Base-by-base conservation (phyloP, 2,113 vertebrate genomes). In the Stigmatopora nigra region DNA sequence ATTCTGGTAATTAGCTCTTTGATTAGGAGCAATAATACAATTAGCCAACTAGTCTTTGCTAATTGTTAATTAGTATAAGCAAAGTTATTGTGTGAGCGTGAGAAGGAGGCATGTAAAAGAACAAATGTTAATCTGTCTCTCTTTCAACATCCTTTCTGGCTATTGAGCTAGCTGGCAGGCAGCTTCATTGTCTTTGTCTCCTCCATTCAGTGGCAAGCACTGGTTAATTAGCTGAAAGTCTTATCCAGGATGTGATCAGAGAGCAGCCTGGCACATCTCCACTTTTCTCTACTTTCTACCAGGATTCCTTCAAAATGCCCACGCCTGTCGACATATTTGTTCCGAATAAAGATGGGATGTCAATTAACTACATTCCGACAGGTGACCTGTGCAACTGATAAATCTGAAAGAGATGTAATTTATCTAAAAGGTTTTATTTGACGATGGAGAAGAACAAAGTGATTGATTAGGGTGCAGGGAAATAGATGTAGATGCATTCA, bases 21-120 rank as follows among this genome's bases (percentile, higher is more conserved):
- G 89, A 92, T 92, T 92, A 91, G 89, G 86, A 91, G 91, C 88
- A 91, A 92, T 91, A 92, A 92, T 89, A 91, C 89, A 91, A 91
- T 92, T 91, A 91, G 89, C 89, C 87, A 88, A 85, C 83, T 85
- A 91, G 87, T 90, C 89, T 90, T 89, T 89, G 86, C 89, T 92
- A 92, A 92, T 91, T 91, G 89, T 92, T 92, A 92, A 92, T 92
- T 92, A 92, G 90, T 90, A 90, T 89, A 90, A 88, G 89, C 88
- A 89, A 90, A 90, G 88, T 91, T 91, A 88, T 88, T 89, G 89
- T 91, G 88, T 88, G 87, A 84, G 81, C 86, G 88, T 81, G 81
- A 84, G 84, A 89, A 82, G 86, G 82, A 89, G 80, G 84, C 88
- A 85, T 89, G 88, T 89, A 90, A 90, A 88, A 86, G 91, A 91